phyloP scores from a whole-genome alignment of 2,113 vertebrate genomes.

The Plestiodon gilberti region DNA sequence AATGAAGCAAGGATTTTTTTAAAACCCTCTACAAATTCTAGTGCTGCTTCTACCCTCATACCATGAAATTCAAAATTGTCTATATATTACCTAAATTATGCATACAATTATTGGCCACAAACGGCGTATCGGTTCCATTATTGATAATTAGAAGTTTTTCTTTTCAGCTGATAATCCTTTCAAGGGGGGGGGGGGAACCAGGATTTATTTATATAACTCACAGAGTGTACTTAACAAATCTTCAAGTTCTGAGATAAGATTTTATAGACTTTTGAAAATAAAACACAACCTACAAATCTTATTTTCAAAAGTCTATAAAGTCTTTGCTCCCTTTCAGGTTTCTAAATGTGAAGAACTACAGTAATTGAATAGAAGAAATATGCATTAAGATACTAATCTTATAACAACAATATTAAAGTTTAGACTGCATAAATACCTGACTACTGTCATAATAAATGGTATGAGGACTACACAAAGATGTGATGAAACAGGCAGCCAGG shows the following conservation, averaged over 20 bases:
- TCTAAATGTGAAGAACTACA: not conserved
- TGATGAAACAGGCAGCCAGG: not conserved
- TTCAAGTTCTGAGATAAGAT: not conserved
- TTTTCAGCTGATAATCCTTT: conserved; percentile 28
- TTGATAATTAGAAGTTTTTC: conserved; percentile 24
- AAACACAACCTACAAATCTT: too few relatives aligned
- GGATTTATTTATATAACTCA: not conserved
- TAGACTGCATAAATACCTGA: not conserved
- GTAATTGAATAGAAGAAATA: not conserved
- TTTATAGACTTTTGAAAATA: too few relatives aligned
- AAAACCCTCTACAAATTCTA: not conserved
- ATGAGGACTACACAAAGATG: not conserved
- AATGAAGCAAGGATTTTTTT: not conserved
- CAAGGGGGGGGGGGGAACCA: conserved; percentile 20
- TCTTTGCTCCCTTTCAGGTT: too few relatives aligned
- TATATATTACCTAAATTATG: not conserved
- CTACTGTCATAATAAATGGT: not conserved
- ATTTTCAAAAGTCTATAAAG: too few relatives aligned
- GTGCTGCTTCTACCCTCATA: not conserved
- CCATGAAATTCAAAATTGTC: not conserved
- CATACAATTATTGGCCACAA: not conserved
- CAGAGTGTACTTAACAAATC: not conserved
- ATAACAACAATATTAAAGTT: not conserved
- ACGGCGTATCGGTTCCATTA: conserved; percentile 5
- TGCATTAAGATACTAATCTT: not conserved